These are phyloP conservation scores for Bellardia pandia DNA, from an alignment of 2,888 invertebrate species.

Conservation along the genomic window DNA sequence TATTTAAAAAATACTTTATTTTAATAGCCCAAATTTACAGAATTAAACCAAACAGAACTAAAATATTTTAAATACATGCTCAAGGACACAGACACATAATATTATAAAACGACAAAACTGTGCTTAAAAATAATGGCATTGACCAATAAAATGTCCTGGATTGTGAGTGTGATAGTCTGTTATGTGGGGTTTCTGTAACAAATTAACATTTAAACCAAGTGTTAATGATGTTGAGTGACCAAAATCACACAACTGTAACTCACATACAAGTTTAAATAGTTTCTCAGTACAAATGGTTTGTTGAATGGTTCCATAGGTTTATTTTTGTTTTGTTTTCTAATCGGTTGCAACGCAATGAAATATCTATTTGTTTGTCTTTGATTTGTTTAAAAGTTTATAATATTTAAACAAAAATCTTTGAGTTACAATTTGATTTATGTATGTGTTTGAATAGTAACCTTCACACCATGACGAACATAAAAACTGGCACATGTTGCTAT, in stretches of 20 bases:
- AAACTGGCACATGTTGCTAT: background rate
- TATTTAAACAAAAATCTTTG: conserved; percentile 18
- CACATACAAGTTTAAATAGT: background rate
- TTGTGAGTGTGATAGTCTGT: background rate
- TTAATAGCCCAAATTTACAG: background rate
- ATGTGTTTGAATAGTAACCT: conserved; percentile 11
- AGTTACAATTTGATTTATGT: conserved; percentile 50
- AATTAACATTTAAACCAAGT: conserved; percentile 12
- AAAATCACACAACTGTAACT: background rate
- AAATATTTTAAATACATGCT: background rate
- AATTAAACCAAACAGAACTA: background rate
- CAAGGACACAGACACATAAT: background rate
- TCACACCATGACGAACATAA: background rate
- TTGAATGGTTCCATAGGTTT: background rate
- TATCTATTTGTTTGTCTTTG: conserved; percentile 6
- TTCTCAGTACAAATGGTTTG: too few relatives aligned
- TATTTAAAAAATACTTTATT: conserved; percentile 6
- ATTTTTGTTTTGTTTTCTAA: background rate
- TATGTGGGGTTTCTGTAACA: background rate
- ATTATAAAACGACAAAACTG: background rate
- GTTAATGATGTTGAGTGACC: background rate
- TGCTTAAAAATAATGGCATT: background rate
- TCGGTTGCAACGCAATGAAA: background rate
- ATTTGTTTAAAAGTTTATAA: conserved; percentile 46
- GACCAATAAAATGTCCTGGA: background rate